These are phyloP conservation scores for Hyposoter dolosus DNA, from an alignment of 2,888 invertebrate species.

Conservation along the genomic window DNA sequence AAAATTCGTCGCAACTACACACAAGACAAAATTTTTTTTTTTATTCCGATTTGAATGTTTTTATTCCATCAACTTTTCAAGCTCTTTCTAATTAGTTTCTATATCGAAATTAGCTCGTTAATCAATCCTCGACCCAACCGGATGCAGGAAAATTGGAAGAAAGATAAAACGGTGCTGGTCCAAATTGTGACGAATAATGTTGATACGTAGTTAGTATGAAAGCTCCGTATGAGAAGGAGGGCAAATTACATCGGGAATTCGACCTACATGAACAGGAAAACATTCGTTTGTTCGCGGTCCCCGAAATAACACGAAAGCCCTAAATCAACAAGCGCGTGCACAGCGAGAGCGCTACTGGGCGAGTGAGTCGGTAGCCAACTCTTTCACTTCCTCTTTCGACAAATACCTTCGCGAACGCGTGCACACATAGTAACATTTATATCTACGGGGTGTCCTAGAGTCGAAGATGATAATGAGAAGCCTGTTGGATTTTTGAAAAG, in stretches of 20 bases:
- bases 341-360: constrained; percentile 56
- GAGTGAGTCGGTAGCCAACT: constrained; percentile 49
- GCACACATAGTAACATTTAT: not conserved
- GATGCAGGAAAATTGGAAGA: not conserved
- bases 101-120: not conserved
- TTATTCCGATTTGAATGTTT: not conserved
- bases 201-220: constrained; percentile 4
- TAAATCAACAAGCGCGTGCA: constrained; percentile 71
- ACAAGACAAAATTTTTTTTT: no score
- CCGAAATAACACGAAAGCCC: constrained; percentile 73
- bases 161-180: not conserved
- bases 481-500: no score
- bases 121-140: not conserved
- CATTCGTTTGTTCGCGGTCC: constrained; percentile 77
- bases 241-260: constrained; percentile 72
- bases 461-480: no score
- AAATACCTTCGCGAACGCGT: not conserved
- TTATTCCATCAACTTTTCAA: not conserved
- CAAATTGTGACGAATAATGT: not conserved
- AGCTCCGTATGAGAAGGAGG: constrained; percentile 48
- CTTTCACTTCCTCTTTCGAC: constrained; percentile 31
- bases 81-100: not conserved
- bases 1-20: no score
- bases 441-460: constrained; percentile 1
- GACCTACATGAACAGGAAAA: constrained; percentile 78